Percentiles rank a stretch among this genome's conserved stretches.
These are phyloP conservation scores for Pelodytes ibericus DNA, from an alignment of 2,797 vertebrate species.

Conservation along the genomic window DNA sequence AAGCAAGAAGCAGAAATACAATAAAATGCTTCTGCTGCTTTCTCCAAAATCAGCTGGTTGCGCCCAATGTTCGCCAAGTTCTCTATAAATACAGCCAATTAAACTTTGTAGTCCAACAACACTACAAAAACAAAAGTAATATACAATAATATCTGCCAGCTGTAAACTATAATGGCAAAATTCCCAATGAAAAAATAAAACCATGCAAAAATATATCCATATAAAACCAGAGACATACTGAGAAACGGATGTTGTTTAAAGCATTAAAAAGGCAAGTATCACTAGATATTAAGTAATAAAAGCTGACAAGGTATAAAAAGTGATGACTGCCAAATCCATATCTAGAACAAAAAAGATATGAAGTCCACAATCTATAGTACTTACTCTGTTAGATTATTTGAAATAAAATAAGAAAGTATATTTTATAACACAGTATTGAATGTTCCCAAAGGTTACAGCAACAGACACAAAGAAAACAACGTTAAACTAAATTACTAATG, in stretches of 20 bases:
- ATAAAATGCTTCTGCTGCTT: too few species aligned
- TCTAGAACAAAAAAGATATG: slow-evolving; percentile 16
- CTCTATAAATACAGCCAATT: too few species aligned
- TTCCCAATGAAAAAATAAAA: neutral
- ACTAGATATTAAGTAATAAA: neutral
- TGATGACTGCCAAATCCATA: neutral
- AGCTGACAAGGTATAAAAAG: slow-evolving; percentile 15
- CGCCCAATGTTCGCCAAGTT: too few species aligned
- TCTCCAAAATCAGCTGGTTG: too few species aligned
- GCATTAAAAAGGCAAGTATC: neutral
- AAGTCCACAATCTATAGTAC: slow-evolving; percentile 8
- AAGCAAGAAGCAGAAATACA: too few species aligned
- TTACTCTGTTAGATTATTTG: neutral
- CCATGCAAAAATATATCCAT: neutral
- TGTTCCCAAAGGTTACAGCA: neutral
- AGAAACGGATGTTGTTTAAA: slow-evolving; percentile 8
- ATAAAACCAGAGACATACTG: neutral
- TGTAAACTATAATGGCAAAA: neutral
- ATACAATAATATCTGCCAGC: neutral
- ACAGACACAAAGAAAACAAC: slow-evolving; percentile 5
- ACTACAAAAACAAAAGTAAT: neutral
- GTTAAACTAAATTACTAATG: slow-evolving; percentile 22
- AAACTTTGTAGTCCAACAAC: too few species aligned
- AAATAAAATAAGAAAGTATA: slow-evolving; percentile 10
- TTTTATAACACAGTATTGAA: neutral